A percentile compares a stretch with the other conserved stretches of the same genome.
Evolutionary conservation across 2,888 invertebrate species (phyloP).

Genomic region (Arrhopalites spinosus): DNA sequence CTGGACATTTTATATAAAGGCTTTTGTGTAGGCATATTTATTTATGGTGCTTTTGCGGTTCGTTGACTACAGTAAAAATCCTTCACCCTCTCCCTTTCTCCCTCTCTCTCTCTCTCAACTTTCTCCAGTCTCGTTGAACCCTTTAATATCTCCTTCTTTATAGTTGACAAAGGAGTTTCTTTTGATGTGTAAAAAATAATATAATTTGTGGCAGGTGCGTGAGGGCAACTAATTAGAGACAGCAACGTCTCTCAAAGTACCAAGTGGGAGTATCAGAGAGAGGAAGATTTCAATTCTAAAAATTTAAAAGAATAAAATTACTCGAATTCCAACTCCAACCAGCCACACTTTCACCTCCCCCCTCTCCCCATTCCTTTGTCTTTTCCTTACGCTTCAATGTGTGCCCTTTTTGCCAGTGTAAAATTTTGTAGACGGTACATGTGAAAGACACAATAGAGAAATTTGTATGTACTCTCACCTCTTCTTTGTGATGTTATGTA

Average conservation of each 20-base stretch:
- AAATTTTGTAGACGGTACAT: too few relatives aligned
- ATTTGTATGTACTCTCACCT: background rate
- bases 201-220: conserved; percentile 24
- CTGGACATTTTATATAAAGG: background rate
- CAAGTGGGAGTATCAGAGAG: too few relatives aligned
- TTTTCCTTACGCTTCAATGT: background rate
- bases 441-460: background rate
- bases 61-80: background rate
- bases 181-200: conserved; percentile 28
- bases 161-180: background rate
- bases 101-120: background rate
- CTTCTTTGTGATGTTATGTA: background rate
- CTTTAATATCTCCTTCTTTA: background rate
- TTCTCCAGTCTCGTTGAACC: background rate
- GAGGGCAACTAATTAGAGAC: conserved; percentile 16
- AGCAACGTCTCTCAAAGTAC: background rate
- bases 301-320: background rate
- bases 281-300: too few relatives aligned
- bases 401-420: too few relatives aligned
- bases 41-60: background rate
- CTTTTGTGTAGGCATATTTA: background rate
- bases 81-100: background rate
- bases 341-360: background rate
- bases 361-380: background rate
- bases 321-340: background rate